Evolutionary conservation across 2,797 vertebrate genomes (phyloP), one percentile per base, ranked within the genome.

Genomic region (Parauchenoglanis punctatus): DNA sequence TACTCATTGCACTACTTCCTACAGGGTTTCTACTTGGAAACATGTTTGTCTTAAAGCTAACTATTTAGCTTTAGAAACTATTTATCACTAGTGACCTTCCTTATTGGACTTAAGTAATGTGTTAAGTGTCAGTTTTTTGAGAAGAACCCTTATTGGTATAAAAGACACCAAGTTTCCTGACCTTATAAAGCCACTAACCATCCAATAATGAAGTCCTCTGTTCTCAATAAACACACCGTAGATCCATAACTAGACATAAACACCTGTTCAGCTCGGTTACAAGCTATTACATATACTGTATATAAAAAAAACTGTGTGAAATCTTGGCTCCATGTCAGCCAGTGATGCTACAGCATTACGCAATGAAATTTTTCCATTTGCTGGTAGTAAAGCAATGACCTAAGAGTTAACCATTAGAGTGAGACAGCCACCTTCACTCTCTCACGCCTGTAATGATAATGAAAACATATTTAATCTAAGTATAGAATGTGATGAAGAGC

Each of bases 261-360:
- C 23, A 17, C 59, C 58, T 63, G 28, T 28, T 49, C 25, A 28
- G 23, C 18, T 63, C 1, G n/a, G 31, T 25, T 61, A 59, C 56
- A 40, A 63, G 78, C 23, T n/a, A 63, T 46, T 63, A 59, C 54
- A 46, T 15, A 25, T 76, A n/a, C 46, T 10, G 15, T 40, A n/a
- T 28, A 31, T 31, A 35, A 23, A 25, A 67, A 6, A 3, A 49
- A 49, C 25, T 49, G 59, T 46, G 18, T 82, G 59, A 83, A 83
- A 83, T 52, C 63, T 31, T 56, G n/a, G 63, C n/a, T 84, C 65
- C 20, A 35, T 46, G 23, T 31, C 23, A 67, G 72, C 65, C 44
- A 23, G 46, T 68, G 72, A 80, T 70, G 73, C 35, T n/a, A 68
- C 52, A 17, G 13, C 25, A 80, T 84, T 84, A 70, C 82, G 4